Evolutionary conservation across 2,888 invertebrate species (phyloP), one percentile per base, ranked within the genome.

Genomic region (Patella caerulea): DNA sequence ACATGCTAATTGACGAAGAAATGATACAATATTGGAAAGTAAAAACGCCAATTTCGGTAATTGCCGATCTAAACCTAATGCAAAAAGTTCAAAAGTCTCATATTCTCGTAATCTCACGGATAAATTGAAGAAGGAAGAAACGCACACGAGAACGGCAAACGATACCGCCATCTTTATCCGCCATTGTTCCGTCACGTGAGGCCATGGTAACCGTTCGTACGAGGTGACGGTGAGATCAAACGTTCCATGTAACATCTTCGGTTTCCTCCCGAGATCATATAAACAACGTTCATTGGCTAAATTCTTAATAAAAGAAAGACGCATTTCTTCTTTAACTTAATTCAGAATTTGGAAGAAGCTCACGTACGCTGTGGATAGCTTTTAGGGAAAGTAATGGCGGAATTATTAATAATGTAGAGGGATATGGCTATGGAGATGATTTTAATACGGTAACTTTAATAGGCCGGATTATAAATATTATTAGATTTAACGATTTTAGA

Each of bases 161-260:
- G 73, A 76, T 65, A 72, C 73, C 56, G 76, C 53, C 73, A 65
- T 72, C 24, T 53, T 56, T 52, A 19, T 29, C 72, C 54, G 76
- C 76, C 76, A 76, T 76, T 76, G 76, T 76, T 73, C 65, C 65
- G 73, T 76, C 76, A 76, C 76, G 76, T 76, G 56, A 76, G 73
- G 73, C 72, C 76, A 76, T 76, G 76, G 73, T 73, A 72, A 73
- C 73, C 69, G 65, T 65, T 65, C 19, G 12, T 65, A 65, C 65
- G 65, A 65, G 65, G 65, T 65, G 19, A 65, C 65, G 65, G 19
- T 19, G 24, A 65, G 65, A 65, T 65, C 65, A 65, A 65, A 65
- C 65, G 65, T 65, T 14, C 65, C 65, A 65, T 45, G 45, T 45
- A 45, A 45, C 45, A 45, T 45, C 45, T 45, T 45, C 45, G 45